phyloP scores from a whole-genome alignment of 2,797 vertebrate genomes.

The Silurus lanzhouensis region DNA sequence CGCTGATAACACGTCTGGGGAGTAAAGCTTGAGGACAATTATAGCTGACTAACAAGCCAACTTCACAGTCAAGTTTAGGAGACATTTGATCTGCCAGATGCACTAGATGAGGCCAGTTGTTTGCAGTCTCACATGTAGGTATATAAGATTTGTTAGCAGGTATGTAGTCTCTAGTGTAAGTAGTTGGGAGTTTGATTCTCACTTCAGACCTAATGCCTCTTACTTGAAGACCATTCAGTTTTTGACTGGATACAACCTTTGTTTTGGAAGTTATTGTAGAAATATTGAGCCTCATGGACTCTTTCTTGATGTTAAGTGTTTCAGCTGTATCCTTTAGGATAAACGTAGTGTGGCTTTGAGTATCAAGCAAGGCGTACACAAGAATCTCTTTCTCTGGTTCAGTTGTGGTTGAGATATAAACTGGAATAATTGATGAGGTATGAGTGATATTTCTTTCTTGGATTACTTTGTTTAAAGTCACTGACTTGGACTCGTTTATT shows the following conservation, averaged over 20 bases:
- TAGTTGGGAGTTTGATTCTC: slow-evolving; percentile 38
- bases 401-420: slow-evolving; percentile 24
- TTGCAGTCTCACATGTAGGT: slow-evolving; percentile 25
- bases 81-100: slow-evolving; percentile 21
- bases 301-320: slow-evolving; percentile 20
- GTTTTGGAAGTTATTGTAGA: slow-evolving; percentile 41
- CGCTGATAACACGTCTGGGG: neutral
- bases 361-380: slow-evolving; percentile 41
- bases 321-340: slow-evolving; percentile 31
- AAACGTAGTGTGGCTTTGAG: slow-evolving; percentile 47
- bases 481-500: too few relatives aligned
- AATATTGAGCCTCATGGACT: slow-evolving; percentile 43
- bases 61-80: slow-evolving; percentile 6
- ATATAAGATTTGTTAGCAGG: slow-evolving; percentile 38
- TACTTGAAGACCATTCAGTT: slow-evolving; percentile 36
- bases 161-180: slow-evolving; percentile 48
- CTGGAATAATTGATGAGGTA: slow-evolving; percentile 27
- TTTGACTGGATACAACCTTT: slow-evolving; percentile 35
- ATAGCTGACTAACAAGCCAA: neutral
- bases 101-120: slow-evolving; percentile 26
- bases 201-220: slow-evolving; percentile 32
- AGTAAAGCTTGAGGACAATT: slow-evolving; percentile 6
- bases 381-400: slow-evolving; percentile 43
- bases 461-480: slow-evolving; percentile 22
- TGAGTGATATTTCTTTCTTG: neutral